A percentile compares a stretch with the other conserved stretches of the same genome.
These are phyloP conservation scores for Cryptus viduatorius DNA, from an alignment of 2,888 invertebrate species.

Conservation along the genomic window DNA sequence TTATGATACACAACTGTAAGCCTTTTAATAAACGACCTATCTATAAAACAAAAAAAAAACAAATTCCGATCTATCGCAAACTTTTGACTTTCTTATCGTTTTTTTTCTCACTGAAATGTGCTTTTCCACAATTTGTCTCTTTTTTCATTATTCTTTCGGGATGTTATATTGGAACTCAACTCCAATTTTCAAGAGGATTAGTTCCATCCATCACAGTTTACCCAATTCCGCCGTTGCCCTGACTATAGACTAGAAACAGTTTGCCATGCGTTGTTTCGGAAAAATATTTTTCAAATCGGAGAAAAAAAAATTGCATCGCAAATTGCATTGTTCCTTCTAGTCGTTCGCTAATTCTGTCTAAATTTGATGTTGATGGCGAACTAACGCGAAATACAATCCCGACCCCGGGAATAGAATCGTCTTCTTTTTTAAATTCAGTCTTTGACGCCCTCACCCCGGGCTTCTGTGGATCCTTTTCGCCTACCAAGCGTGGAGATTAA, in stretches of 20 bases:
- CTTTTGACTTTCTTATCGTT: conserved; percentile 9
- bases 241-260: conserved; percentile 62
- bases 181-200: conserved; percentile 19
- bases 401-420: conserved; percentile 39
- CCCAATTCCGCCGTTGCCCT: conserved; percentile 61
- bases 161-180: conserved; percentile 6
- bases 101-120: conserved; percentile 4
- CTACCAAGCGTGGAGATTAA: conserved; percentile 75
- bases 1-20: conserved; percentile 61
- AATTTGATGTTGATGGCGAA: conserved; percentile 32
- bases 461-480: conserved; percentile 79
- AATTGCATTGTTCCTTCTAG: neutral
- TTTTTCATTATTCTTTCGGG: conserved; percentile 4
- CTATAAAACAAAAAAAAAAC: conserved; percentile 58
- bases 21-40: conserved; percentile 41
- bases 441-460: conserved; percentile 72
- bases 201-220: conserved; percentile 63
- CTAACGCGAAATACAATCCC: conserved; percentile 56
- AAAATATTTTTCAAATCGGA: neutral
- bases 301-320: neutral
- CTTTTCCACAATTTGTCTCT: conserved; percentile 27
- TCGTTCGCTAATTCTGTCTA: conserved; percentile 12
- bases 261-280: conserved; percentile 1
- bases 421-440: conserved; percentile 61
- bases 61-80: conserved; percentile 18